Percentiles rank a stretch among this genome's conserved stretches.
These are phyloP conservation scores for Thelaira solivaga DNA, from an alignment of 2,888 invertebrate genomes.

Conservation along the genomic window DNA sequence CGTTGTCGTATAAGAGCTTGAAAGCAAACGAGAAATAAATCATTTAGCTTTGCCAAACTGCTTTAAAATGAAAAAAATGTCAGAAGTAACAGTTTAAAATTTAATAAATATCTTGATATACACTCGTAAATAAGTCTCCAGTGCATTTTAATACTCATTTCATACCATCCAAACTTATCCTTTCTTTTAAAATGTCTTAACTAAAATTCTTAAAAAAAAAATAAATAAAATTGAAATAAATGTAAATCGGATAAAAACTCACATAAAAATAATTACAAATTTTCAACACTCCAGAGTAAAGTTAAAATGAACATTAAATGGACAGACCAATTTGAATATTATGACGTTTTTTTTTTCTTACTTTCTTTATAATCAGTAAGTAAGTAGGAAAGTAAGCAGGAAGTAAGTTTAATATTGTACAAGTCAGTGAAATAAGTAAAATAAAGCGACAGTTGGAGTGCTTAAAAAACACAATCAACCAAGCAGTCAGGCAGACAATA, in stretches of 20 bases:
- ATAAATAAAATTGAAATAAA: neutral
- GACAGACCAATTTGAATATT: conserved; percentile 27
- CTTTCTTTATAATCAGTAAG: conserved; percentile 7
- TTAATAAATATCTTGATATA: too few relatives aligned
- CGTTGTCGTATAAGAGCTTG: too few relatives aligned
- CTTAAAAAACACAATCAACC: conserved; percentile 34
- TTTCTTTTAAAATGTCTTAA: too few relatives aligned
- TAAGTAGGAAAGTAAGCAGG: conserved; percentile 28
- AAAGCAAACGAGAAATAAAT: too few relatives aligned
- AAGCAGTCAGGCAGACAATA: neutral
- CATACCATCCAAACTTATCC: too few relatives aligned
- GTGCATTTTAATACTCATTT: too few relatives aligned
- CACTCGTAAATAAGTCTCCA: too few relatives aligned
- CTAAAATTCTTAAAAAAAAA: too few relatives aligned
- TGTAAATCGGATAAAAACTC: neutral
- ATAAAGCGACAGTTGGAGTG: conserved; percentile 47
- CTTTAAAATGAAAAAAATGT: too few relatives aligned
- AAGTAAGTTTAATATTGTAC: conserved; percentile 38
- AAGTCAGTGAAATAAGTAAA: conserved; percentile 36
- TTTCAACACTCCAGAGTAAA: neutral
- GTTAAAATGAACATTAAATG: neutral
- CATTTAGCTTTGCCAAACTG: too few relatives aligned
- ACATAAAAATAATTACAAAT: neutral
- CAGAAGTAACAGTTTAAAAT: too few relatives aligned
- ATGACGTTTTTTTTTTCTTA: too few relatives aligned